phyloP scores from a whole-genome alignment of 2,888 invertebrate species.

The Nymphalis polychloros region DNA sequence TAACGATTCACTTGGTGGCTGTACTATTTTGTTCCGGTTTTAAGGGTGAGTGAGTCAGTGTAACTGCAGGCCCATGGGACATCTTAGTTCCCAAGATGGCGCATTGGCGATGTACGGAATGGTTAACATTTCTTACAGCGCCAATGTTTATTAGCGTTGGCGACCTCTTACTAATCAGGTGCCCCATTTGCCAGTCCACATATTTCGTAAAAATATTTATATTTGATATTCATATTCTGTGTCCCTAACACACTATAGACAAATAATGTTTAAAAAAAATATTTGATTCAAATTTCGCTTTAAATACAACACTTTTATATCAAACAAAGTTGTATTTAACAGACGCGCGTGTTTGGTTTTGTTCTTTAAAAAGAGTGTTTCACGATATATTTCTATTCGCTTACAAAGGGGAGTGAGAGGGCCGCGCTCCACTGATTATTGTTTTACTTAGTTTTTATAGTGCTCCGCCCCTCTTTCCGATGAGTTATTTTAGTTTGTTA shows the following conservation, averaged over 20 bases:
- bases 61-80: too few species aligned
- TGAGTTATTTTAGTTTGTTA: conserved; percentile 20
- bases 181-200: too few species aligned
- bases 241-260: background rate
- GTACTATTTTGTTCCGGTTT: too few species aligned
- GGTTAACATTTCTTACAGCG: too few species aligned
- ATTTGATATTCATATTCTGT: too few species aligned
- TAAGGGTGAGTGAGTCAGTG: too few species aligned
- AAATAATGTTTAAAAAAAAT: background rate
- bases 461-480: conserved; percentile 11
- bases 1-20: too few species aligned
- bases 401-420: conserved; percentile 41
- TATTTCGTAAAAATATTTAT: too few species aligned
- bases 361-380: conserved; percentile 23
- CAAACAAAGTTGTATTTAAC: conserved; percentile 4
- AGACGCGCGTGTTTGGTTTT: conserved; percentile 3
- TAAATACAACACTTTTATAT: background rate
- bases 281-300: background rate
- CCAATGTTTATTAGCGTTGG: too few species aligned
- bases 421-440: conserved; percentile 65
- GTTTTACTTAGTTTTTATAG: conserved; percentile 52
- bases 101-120: too few species aligned
- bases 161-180: too few species aligned
- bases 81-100: too few species aligned
- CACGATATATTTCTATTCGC: conserved; percentile 26